Base-by-base conservation (phyloP, 2,888 invertebrate species). In the Heteromyza rotundicornis region DNA sequence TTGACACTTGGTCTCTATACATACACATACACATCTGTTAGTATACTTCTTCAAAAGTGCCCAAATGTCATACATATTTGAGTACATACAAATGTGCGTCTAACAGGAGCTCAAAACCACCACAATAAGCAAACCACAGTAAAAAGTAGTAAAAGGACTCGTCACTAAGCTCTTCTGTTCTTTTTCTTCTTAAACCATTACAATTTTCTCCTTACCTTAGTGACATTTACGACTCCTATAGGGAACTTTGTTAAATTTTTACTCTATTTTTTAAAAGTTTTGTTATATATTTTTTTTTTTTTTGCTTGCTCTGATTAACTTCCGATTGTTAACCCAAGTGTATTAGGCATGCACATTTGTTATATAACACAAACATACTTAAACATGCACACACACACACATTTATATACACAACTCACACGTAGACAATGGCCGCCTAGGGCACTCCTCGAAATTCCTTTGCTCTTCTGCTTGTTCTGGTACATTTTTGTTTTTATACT, bases 41-140 rank as follows among this genome's bases (percentile, higher is more conserved):
- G 58, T 64, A 56, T 57, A 44, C 52, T 59, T 60, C 61, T 58
- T 52, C 56, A 53, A 22, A 51, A 61, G 64, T 58, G 58, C 58
- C 59, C 57, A 54, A 63, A 60, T 60, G 63, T 62, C 64, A 64
- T 44, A 27, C 10, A n/a, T n/a, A n/a, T n/a, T n/a, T n/a, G n/a
- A n/a, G n/a, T n/a, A n/a, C n/a, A n/a, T n/a, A n/a, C n/a, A n/a
- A n/a, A n/a, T n/a, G n/a, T n/a, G n/a, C n/a, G n/a, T n/a, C n/a
- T n/a, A n/a, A n/a, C n/a, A n/a, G n/a, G n/a, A n/a, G n/a, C n/a
- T n/a, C n/a, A n/a, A n/a, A n/a, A n/a, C n/a, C n/a, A n/a, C n/a
- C n/a, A n/a, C n/a, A 27, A 27, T 7, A 27, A 27, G 27, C 5
- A 27, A 27, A 27, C 5, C 5, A 27, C 5, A 27, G 5, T 10